phyloP scores from a whole-genome alignment of 2,888 invertebrate genomes.

The Ormyrus rosae region DNA sequence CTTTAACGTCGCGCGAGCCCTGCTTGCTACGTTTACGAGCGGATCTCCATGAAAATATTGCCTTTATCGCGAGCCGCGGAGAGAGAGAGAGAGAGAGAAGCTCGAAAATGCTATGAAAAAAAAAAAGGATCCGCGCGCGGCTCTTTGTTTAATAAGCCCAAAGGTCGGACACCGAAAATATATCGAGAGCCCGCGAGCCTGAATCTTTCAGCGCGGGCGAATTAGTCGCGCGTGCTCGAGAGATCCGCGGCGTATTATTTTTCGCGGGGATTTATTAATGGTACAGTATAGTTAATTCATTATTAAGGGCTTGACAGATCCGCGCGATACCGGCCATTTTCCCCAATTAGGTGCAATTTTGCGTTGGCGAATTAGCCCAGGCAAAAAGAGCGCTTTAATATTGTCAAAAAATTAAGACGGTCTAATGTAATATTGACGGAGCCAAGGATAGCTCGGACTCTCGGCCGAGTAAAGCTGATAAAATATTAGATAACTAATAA shows the following conservation, averaged over 20 bases:
- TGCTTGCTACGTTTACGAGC: constrained; percentile 52
- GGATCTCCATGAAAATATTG: constrained; percentile 63
- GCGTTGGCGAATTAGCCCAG: too few relatives aligned
- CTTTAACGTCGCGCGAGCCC: constrained; percentile 45
- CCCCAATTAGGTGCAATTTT: neutral
- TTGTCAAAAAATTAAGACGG: constrained; percentile 9
- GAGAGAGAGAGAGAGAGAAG: too few relatives aligned
- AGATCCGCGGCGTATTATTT: too few relatives aligned
- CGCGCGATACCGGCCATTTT: constrained; percentile 2
- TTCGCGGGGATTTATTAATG: too few relatives aligned
- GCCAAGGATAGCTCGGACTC: constrained; percentile 1
- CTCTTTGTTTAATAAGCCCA: constrained; percentile 26
- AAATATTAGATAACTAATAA: constrained; percentile 38
- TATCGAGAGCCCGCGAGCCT: too few relatives aligned
- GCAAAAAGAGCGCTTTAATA: neutral
- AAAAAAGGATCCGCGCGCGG: neutral
- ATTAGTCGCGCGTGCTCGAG: too few relatives aligned
- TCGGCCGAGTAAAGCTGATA: neutral
- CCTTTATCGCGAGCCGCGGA: constrained; percentile 40
- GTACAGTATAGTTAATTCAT: neutral
- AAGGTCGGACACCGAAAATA: too few relatives aligned
- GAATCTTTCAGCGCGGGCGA: too few relatives aligned
- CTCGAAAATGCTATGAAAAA: neutral
- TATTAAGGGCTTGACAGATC: neutral
- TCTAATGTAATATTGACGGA: neutral